Base-by-base conservation (phyloP, 2,888 invertebrate species). In the Orchesellides sinensis region DNA sequence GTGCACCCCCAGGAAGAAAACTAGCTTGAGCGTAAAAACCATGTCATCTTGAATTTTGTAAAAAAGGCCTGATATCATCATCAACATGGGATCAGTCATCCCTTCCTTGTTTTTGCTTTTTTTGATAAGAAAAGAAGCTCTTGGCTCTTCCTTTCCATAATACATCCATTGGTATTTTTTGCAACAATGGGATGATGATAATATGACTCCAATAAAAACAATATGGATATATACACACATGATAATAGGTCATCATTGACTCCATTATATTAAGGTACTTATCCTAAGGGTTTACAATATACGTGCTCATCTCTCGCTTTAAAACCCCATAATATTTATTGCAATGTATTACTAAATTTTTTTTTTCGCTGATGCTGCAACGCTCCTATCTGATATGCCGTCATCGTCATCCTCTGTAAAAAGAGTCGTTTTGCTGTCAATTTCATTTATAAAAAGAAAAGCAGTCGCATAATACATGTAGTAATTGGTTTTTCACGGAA, bases 1-100 rank as follows among this genome's bases (percentile, higher is more conserved):
- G 59, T 82, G 73, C 78, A 75, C 70, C 78, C 83, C 84, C 86
- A 87, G 88, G 88, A 87, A 87, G 88, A 87, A 85, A 87, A 84
- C 83, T 72, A 85, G 85, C 75, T 83, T 85, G 73, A 87, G 88
- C 88, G 87, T 88, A 87, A 87, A 88, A 87, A 87, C 85, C 87
- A 85, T 88, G 87, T 87, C 88, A 88, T 87, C 83, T 75, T 77
- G 82, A 83, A 84, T 83, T 83, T 79, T 73, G 72, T 78, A 83
- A 83, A 81, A 79, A 79, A 66, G 75, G 56, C 68, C 70, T 70
- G 54, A 59, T 65, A 65, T 70, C 56, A 70, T 70, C 59, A 45
- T 70, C 59, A 54, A 65, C 29, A 61, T 63, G 59, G 70, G 52
- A 69, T 29, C 61, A 52, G 66, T 69, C 74, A 85, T 83, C 75